These are phyloP conservation scores for Pterocles orientalis DNA, from an alignment of 2,113 vertebrate species.

Conservation along the genomic window DNA sequence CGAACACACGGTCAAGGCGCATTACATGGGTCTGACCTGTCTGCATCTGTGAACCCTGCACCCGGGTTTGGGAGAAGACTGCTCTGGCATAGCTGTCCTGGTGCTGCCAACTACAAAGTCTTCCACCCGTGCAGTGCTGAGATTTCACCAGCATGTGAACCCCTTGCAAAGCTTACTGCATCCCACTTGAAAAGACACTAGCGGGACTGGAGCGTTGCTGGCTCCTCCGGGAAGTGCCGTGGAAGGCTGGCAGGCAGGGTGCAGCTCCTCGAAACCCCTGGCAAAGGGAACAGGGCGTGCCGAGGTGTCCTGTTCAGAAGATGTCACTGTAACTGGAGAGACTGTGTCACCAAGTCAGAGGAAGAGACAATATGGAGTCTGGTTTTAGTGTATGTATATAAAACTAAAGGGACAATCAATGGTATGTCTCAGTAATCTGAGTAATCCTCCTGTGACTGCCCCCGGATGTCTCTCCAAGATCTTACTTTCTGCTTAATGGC, in stretches of 20 bases:
- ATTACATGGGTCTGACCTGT: background rate
- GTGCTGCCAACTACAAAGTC: rapidly evolving
- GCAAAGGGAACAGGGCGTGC: background rate
- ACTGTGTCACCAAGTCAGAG: background rate
- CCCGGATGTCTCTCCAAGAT: background rate
- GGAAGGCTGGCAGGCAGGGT: background rate
- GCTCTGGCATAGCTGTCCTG: background rate
- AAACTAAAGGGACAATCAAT: background rate
- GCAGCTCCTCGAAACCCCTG: background rate
- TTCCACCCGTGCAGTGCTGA: background rate
- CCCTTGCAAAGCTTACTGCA: background rate
- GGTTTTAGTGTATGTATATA: background rate
- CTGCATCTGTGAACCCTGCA: background rate
- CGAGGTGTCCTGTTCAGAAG: background rate
- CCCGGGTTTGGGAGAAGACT: background rate
- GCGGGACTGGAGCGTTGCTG: background rate
- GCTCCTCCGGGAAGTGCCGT: background rate
- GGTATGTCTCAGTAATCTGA: background rate
- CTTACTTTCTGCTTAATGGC: background rate
- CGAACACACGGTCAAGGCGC: background rate
- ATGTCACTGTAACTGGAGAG: background rate
- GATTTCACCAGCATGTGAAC: rapidly evolving
- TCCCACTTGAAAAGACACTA: background rate
- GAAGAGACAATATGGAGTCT: background rate
- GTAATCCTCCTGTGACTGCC: background rate